Conservation (phyloP, 2,797 vertebrate species). For the Eospalax fontanierii region DNA sequence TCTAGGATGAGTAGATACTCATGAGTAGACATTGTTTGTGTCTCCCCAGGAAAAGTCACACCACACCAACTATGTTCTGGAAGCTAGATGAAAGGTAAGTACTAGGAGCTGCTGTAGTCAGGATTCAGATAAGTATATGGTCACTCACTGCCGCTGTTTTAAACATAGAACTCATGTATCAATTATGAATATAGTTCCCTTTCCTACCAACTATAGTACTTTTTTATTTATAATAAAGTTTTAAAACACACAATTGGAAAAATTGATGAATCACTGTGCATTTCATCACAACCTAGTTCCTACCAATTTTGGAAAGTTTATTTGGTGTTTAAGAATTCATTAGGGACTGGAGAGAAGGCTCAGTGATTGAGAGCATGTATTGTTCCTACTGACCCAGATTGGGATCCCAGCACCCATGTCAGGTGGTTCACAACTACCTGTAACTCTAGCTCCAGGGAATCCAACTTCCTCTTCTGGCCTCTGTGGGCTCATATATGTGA, state of each 20-base stretch:
- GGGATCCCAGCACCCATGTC: no score
- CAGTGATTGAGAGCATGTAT: no score
- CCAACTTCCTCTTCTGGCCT: no score
- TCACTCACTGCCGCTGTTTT: background rate
- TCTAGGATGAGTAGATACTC: no score
- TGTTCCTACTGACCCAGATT: no score
- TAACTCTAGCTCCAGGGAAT: no score
- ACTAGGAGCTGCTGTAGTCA: no score
- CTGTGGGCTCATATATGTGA: no score
- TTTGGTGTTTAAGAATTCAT: background rate
- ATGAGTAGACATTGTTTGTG: no score
- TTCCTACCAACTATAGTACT: background rate
- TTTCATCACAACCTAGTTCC: background rate
- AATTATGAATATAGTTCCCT: background rate
- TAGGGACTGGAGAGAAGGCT: no score
- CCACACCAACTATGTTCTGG: background rate
- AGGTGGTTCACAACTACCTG: no score
- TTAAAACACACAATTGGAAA: background rate
- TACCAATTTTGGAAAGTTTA: background rate
- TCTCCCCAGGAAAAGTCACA: background rate
- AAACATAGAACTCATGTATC: background rate
- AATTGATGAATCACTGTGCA: background rate
- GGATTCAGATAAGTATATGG: background rate
- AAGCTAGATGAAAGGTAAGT: background rate
- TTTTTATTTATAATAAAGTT: constrained; percentile 7